Conservation (phyloP, 1,140 invertebrate species). For the Rhopalosiphum maidis region DNA sequence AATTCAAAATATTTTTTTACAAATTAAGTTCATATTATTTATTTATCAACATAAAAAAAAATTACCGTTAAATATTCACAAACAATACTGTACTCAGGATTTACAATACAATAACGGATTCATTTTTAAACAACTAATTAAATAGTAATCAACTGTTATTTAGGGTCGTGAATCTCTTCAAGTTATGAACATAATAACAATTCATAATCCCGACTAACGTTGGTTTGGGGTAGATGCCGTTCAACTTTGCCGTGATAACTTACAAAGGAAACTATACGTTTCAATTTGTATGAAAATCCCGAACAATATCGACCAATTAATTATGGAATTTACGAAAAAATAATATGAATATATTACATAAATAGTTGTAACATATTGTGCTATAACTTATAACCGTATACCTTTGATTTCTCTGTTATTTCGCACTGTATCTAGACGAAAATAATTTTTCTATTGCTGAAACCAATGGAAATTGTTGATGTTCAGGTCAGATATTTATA, state of each 20-base stretch:
- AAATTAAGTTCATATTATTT: background rate
- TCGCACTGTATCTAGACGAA: background rate
- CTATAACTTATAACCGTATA: background rate
- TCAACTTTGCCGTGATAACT: background rate
- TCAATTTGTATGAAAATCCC: background rate
- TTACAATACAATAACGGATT: background rate
- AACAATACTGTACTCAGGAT: background rate
- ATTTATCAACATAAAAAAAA: background rate
- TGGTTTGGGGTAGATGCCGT: background rate
- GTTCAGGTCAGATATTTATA: background rate
- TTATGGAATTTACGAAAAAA: background rate
- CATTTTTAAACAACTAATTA: constrained; percentile 33
- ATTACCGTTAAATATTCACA: background rate
- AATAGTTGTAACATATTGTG: background rate
- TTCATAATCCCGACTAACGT: background rate
- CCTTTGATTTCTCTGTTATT: background rate
- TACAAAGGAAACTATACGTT: background rate
- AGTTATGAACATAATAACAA: background rate
- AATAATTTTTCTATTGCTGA: background rate
- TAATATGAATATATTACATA: background rate
- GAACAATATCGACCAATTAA: background rate
- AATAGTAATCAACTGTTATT: background rate
- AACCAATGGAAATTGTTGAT: background rate
- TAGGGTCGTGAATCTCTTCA: background rate
- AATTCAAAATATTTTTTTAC: background rate